Evolutionary conservation across 2,113 vertebrate species (phyloP), one percentile per base, ranked within the genome.

Genomic region (Sinocyclocheilus maitianheensis): DNA sequence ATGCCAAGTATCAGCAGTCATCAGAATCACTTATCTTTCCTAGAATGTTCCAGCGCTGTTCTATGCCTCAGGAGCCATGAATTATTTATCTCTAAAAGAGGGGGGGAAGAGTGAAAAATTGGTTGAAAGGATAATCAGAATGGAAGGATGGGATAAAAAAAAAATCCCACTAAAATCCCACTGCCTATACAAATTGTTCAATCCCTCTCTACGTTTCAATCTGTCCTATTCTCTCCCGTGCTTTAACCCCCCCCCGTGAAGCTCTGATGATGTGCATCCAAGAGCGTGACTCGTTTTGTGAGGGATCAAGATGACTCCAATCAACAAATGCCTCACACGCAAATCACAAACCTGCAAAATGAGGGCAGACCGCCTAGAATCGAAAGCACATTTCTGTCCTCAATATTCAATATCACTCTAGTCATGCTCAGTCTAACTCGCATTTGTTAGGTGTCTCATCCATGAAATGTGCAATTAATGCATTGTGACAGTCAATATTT

Each of bases 11-110:
- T 85, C 79, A 40, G 74, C 34, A 0, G 72, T 91, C 90, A 79
- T 88, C 82, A 65, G 85, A 90, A 77, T 43, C 84, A 89, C 84
- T 89, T 40, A 71, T 91, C 89, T 86, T 84, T 37, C 86, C 77
- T 72, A 43, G 58, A 90, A 89, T 67, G 86, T 83, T 82, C 55
- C 88, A 48, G 1, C 43, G 46, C 86, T 85, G 3, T 88, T 85
- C 72, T 24, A 51, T 84, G 85, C 84, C 80, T 85, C 74, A 67
- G 76, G 83, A 89, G 10, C 78, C n/a, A 77, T 92, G 83, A 90
- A 92, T 92, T 89, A 92, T 93, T 92, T 88, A 90, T 91, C 86
- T 81, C 83, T 51, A 88, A 91, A 18, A 74, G 89, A 87, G 53
- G 81, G 55, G 78, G 90, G 58, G n/a, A n/a, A 83, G 80, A 81